Conservation (phyloP, 2,113 vertebrate species). For the Craseonycteris thonglongyai region DNA sequence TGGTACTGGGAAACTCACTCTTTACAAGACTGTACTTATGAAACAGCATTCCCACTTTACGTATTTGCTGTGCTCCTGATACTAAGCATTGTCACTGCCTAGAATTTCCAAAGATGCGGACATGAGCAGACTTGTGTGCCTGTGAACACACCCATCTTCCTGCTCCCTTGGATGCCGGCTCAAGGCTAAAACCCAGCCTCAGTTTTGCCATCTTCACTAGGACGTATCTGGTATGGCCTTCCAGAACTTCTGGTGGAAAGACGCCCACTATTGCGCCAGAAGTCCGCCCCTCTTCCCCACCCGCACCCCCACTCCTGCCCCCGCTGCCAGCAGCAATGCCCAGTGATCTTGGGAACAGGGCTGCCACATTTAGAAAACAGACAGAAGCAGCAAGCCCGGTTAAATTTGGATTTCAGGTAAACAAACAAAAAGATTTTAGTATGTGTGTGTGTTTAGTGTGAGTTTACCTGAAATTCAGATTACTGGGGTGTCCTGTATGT, state of each 20-base stretch:
- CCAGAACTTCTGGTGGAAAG: not conserved
- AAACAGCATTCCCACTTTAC: not conserved
- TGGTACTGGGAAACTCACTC: not conserved
- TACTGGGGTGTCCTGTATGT: not conserved
- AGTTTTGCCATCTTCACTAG: not conserved
- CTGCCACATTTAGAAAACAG: not conserved
- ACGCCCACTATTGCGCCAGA: not conserved
- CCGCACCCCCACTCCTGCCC: too few relatives aligned
- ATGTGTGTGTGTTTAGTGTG: not conserved
- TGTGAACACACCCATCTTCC: fast-evolving
- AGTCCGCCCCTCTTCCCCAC: too few relatives aligned
- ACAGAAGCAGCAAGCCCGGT: not conserved
- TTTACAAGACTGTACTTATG: not conserved
- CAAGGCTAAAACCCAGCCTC: not conserved
- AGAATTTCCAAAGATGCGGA: not conserved
- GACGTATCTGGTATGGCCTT: not conserved
- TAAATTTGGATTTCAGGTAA: not conserved
- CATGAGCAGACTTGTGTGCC: not conserved
- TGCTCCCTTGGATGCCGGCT: not conserved
- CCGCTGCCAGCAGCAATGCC: not conserved
- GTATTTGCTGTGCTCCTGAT: not conserved
- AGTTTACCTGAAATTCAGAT: not conserved
- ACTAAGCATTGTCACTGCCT: not conserved
- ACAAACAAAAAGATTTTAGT: not conserved
- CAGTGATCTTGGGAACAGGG: not conserved